These are phyloP conservation scores for Beaufortia kweichowensis DNA, from an alignment of 2,113 vertebrate genomes.

Conservation along the genomic window DNA sequence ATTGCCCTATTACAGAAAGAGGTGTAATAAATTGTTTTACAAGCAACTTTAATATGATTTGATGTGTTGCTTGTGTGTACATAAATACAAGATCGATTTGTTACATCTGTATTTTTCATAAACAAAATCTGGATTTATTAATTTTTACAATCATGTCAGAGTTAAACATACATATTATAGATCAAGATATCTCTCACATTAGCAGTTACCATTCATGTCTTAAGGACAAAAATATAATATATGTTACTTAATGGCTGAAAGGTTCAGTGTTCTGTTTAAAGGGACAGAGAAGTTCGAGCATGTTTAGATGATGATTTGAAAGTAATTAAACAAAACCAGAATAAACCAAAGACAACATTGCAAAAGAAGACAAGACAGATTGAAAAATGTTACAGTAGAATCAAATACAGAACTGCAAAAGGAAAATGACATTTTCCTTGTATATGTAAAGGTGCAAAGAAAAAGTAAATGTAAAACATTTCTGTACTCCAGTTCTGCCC, in stretches of 20 bases:
- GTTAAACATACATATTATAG: slow-evolving; percentile 58
- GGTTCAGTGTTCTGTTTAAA: slow-evolving; percentile 26
- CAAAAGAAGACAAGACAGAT: no score
- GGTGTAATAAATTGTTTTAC: neutral
- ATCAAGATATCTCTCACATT: slow-evolving; percentile 61
- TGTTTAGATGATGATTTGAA: neutral
- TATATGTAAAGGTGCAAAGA: slow-evolving; percentile 42
- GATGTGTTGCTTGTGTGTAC: neutral
- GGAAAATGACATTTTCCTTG: slow-evolving; percentile 48
- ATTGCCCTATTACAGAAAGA: no score
- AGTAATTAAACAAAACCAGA: neutral
- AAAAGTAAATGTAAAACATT: slow-evolving; percentile 51
- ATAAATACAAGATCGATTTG: neutral
- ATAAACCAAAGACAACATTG: slow-evolving; percentile 34
- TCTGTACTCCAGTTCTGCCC: slow-evolving; percentile 71
- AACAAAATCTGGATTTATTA: slow-evolving; percentile 66
- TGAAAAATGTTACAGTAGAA: slow-evolving; percentile 20
- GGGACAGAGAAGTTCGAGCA: neutral
- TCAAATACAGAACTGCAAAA: slow-evolving; percentile 40
- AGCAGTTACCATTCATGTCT: slow-evolving; percentile 57
- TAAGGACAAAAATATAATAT: slow-evolving; percentile 52
- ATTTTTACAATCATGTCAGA: slow-evolving; percentile 58
- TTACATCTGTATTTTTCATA: slow-evolving; percentile 48
- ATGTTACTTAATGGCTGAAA: slow-evolving; percentile 37
- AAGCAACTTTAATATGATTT: neutral